Evolutionary conservation across 2,888 invertebrate species (phyloP).

Genomic region (Nemurella pictetii): DNA sequence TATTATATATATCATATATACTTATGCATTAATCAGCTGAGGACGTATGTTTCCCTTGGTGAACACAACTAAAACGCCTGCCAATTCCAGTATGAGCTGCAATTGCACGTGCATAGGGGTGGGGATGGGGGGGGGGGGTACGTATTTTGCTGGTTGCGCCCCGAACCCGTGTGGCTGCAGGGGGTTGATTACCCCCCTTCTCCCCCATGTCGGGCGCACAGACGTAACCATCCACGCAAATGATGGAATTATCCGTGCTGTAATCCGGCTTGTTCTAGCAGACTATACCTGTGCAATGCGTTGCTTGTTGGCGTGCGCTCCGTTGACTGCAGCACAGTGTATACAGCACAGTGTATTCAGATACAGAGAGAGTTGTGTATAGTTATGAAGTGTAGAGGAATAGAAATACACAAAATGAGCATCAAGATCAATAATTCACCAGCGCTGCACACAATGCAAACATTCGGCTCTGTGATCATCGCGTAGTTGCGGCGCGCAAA

Average conservation of each 20-base stretch:
- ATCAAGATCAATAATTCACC: not conserved
- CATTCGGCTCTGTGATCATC: not conserved
- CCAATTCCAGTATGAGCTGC: not conserved
- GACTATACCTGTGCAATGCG: not conserved
- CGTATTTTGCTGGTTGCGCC: not conserved
- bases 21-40: not conserved
- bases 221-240: not conserved
- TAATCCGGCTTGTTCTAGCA: not conserved
- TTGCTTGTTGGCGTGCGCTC: not conserved
- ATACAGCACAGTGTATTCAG: too few species aligned
- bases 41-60: not conserved
- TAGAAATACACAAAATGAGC: not conserved
- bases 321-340: too few species aligned
- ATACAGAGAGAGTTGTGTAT: not conserved
- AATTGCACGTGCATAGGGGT: not conserved
- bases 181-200: not conserved
- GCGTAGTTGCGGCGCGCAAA: too few species aligned
- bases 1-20: too few species aligned
- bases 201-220: not conserved
- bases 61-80: not conserved
- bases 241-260: not conserved
- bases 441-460: not conserved
- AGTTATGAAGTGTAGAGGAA: not conserved
- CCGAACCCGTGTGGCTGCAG: not conserved
- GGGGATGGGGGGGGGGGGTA: not conserved